Conservation (phyloP, 2,888 invertebrate genomes). For the Oithona nana region DNA sequence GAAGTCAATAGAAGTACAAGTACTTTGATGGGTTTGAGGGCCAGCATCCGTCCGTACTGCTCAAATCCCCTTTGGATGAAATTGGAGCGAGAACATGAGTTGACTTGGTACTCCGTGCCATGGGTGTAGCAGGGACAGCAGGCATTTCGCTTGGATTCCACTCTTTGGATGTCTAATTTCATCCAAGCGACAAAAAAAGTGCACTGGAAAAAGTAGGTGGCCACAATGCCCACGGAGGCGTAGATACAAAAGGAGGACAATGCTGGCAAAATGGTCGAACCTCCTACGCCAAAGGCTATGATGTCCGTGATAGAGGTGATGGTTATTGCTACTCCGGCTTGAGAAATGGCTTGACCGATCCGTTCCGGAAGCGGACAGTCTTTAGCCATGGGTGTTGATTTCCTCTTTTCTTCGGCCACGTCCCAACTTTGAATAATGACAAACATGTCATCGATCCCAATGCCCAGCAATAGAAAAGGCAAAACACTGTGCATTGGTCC, state of each 20-base stretch:
- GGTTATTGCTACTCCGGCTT: slow-evolving; percentile 34
- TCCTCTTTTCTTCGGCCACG: background rate
- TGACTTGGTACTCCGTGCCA: background rate
- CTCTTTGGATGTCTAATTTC: slow-evolving; percentile 30
- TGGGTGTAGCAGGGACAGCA: slow-evolving; percentile 24
- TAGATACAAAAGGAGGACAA: slow-evolving; percentile 34
- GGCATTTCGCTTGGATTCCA: slow-evolving; percentile 26
- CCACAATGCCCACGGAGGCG: slow-evolving; percentile 32
- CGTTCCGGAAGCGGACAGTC: slow-evolving; percentile 22
- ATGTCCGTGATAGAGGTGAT: slow-evolving; percentile 35
- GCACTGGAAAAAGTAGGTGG: slow-evolving; percentile 26
- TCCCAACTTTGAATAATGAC: slow-evolving; percentile 26
- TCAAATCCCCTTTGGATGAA: background rate
- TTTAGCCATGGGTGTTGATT: slow-evolving; percentile 20
- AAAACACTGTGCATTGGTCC: slow-evolving; percentile 30
- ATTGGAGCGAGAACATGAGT: background rate
- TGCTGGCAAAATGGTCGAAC: slow-evolving; percentile 34
- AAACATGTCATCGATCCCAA: slow-evolving; percentile 32
- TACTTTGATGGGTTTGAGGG: slow-evolving; percentile 28
- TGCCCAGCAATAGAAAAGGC: slow-evolving; percentile 24
- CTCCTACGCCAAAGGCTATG: slow-evolving; percentile 33
- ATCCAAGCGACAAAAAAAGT: slow-evolving; percentile 34
- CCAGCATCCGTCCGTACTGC: slow-evolving; percentile 27
- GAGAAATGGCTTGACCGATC: slow-evolving; percentile 28
- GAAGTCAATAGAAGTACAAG: slow-evolving; percentile 26